Evolutionary conservation across 2,888 invertebrate species (phyloP), one percentile per base, ranked within the genome.

Genomic region (Portevinia maculata): DNA sequence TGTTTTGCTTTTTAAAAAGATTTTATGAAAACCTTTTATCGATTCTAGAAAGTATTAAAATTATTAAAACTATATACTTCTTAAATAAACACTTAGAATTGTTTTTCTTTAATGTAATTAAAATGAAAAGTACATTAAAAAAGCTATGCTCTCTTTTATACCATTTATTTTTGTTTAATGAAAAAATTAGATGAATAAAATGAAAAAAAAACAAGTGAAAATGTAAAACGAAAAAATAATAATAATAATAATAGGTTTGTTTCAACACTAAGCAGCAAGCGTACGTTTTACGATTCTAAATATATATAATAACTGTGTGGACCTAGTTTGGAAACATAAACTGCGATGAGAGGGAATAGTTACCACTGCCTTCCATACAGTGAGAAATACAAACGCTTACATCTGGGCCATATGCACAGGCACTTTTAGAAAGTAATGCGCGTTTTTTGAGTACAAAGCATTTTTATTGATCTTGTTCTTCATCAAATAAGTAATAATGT

Each of bases 221-320:
- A 62, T 28, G 17, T 15, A 55, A 69, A 79, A 76, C 37, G 71
- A 60, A 53, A 75, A 52, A 65, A 34, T 52, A 30, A 28, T 11
- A 19, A 17, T 9, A 13, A 24, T 3, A 24, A 24, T 24, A 24
- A 24, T 24, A 24, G 24, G 24, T 69, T 70, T 59, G 46, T 64
- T 70, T 76, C 81, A 81, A 81, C 81, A 75, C 64, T 76, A 76
- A 76, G 81, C 81, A 81, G 81, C 81, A 81, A 81, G 76, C 75
- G 60, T 81, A 71, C 41, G 46, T 64, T 64, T 74, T n/a, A 46
- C 46, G 50, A 37, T 67, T 46, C 59, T 39, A 15, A 39, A 13
- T 13, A 15, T 39, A 37, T 70, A 59, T 64, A 64, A 55, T 39
- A 30, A 52, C 19, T 30, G 46, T 65, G 46, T 46, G 19, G 67